Evolutionary conservation across 2,113 vertebrate species (phyloP).

Genomic region (Cnemophilus loriae): DNA sequence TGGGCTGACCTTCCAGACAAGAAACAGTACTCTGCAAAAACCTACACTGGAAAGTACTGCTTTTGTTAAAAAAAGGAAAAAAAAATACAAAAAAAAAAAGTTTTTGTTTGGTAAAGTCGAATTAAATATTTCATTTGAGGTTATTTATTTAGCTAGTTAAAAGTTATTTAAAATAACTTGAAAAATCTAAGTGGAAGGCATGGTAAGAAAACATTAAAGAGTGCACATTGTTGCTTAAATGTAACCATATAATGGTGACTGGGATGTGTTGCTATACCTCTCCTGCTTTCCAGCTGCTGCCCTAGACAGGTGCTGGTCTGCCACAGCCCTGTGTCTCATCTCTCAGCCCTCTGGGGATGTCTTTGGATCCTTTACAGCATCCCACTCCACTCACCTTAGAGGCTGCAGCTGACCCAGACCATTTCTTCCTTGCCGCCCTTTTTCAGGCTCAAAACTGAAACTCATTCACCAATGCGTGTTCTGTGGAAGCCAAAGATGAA

Average conservation of each 20-base stretch:
- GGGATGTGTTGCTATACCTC: not conserved
- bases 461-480: not conserved
- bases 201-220: not conserved
- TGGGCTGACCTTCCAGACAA: not conserved
- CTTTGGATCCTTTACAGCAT: not conserved
- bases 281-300: not conserved
- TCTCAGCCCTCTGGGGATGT: not conserved
- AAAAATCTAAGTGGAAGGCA: not conserved
- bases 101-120: not conserved
- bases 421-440: not conserved
- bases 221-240: not conserved
- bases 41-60: not conserved
- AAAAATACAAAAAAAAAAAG: not conserved
- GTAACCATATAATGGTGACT: not conserved
- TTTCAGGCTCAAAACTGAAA: not conserved
- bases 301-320: not conserved
- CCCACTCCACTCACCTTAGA: not conserved
- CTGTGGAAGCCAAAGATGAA: not conserved
- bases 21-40: not conserved
- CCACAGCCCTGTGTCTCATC: not conserved
- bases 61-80: not conserved
- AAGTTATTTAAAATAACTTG: not conserved
- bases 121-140: not conserved
- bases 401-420: not conserved
- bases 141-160: not conserved